Evolutionary conservation across 2,113 vertebrate genomes (phyloP), one percentile per base, ranked within the genome.

Genomic region (Eclectus roratus): DNA sequence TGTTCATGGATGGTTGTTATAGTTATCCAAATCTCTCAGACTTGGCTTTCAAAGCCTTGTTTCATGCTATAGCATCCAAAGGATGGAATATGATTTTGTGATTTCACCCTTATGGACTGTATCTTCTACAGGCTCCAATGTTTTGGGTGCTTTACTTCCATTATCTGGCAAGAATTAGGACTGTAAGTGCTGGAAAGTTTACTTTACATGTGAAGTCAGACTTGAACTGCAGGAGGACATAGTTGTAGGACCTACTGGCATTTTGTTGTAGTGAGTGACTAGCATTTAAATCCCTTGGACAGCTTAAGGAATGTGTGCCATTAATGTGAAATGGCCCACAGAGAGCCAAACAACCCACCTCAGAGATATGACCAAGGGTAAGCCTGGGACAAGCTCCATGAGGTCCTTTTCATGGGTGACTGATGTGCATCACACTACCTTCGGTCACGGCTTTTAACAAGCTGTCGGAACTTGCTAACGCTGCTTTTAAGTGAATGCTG

Each of bases 401-500:
- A 92, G 87, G 80, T 85, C 65, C 80, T 60, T 88, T 86, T 66
- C 91, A 27, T 2, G 24, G 88, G 23, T 81, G 88, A 86, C 77
- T 0, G 39, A 84, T 86, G 72, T 10, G 89, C 56, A 50, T 83
- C 89, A 61, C 85, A 76, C 37, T 28, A 56, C 85, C 87, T 65
- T 95, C 2, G 18, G 52, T 73, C 81, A 50, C 1, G 10, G 82
- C 83, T 91, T 84, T 95, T 93, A 83, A 91, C 78, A 47, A 91
- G 85, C 88, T 97, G 92, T 68, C 95, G 94, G 88, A 53, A 91
- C 81, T 33, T 92, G 71, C 82, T 85, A 88, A 72, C 3, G 0
- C 70, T 92, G 85, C 93, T 91, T 86, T 82, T 76, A 91, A 81
- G 70, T 39, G 64, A 91, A 23, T 53, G 79, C 80, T 83, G 88